Evolutionary conservation across 2,888 invertebrate species (phyloP), one percentile per base, ranked within the genome.

Genomic region (Synanthedon tipuliformis): DNA sequence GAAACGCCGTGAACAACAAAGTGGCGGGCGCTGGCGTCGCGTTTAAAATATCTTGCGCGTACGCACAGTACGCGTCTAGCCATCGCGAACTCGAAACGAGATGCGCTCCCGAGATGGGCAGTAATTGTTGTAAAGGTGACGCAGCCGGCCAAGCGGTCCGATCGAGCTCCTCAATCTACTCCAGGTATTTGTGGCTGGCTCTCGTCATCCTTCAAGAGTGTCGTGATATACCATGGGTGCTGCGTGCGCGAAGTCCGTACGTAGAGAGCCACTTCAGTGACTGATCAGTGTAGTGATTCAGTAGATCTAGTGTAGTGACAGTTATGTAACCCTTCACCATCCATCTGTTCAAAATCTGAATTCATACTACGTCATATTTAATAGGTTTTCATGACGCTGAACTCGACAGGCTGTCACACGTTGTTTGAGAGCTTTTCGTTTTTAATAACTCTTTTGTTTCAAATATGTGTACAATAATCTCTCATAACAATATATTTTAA

Each of bases 61-160:
- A 34, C 62, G 61, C 71, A 75, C 84, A 82, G 81, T 82, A 69
- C 77, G 78, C 78, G 77, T 62, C 67, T 63, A 66, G 71, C 71
- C 68, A 66, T 71, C 80, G 81, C 77, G 77, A 68, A 71, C 78
- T 73, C 73, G 61, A 66, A 49, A 49, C 49, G 73, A 72, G 64
- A 81, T 84, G 85, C 68, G 78, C 79, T 71, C 76, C 69, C 75
- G 73, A 66, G 61, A 89, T 89, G 89, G 89, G 89, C 71, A 89
- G 88, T 76, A 89, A 89, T 73, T 89, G 89, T 79, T 89, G 89
- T 77, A 89, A 89, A 71, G 88, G 88, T 71, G 88, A 88, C 71
- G 82, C 88, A 59, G 82, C 85, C 61, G 78, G 78, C 63, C 73
- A 80, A 61, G 81, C 84, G 54, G 65, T 82, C 66, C 76, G 81